Base-by-base conservation (phyloP, 2,797 vertebrate species). In the Tympanoctomys barrerae region DNA sequence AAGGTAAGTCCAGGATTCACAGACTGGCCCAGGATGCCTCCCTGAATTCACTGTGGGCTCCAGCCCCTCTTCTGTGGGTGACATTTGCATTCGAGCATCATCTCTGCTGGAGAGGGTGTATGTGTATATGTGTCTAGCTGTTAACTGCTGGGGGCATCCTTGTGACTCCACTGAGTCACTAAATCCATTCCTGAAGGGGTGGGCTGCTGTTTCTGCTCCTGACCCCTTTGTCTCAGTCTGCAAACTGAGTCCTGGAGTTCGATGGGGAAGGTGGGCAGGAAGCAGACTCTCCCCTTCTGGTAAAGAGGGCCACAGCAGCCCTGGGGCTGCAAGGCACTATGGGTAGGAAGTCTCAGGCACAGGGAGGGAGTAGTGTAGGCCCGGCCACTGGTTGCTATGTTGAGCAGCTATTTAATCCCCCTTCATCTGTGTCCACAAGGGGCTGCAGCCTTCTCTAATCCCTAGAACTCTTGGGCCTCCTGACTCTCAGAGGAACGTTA, bases 401-500 rank as follows among this genome's bases (percentile, higher is more conserved):
- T 77, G 46, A 31, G 31, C 6, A 10, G 46, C 10, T 49, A 52
- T 46, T 28, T 36, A 46, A 75, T 14, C 21, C 64, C n/a, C 68
- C 54, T 62, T 64, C 42, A 13, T 16, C 77, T 66, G 62, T 61
- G 52, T 90, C 88, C n/a, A 36, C 42, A 19, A 21, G 90, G n/a
- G 79, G 64, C 49, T 28, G 68, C 61, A 62, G 49, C 71, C 64
- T 21, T 70, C 64, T 31, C 81, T 31, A 24, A 11, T 24, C n/a
- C 68, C 90, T 52, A 14, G 6, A 7, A 54, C 77, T 83, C 87
- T 84, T 28, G 33, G 84, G 21, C 24, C 22, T 52, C 70, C 68
- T 66, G 31, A 82, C 62, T 90, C 39, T 88, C 68, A 78, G 52
- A 93, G 96, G 89, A 82, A 36, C 49, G 42, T 73, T 1, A 42